Percentiles rank a stretch among this genome's conserved stretches.
phyloP scores from a whole-genome alignment of 2,888 invertebrate species.

The Lycocerus yunnanus region DNA sequence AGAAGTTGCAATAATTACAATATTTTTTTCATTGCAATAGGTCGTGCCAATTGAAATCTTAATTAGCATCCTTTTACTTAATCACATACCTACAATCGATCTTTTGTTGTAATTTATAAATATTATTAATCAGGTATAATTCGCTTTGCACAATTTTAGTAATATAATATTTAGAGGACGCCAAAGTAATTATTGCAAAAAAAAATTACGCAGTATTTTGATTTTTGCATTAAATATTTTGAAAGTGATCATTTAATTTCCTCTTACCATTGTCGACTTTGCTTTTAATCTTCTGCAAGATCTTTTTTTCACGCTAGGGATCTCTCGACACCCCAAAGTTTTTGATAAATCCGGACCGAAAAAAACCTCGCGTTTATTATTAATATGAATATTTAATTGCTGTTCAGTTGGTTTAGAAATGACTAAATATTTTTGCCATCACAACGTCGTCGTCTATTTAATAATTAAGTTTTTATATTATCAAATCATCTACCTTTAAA shows the following conservation, averaged over 20 bases:
- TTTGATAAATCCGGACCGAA: too few species aligned
- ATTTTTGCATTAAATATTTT: not conserved
- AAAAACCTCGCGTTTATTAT: too few species aligned
- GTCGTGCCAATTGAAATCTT: not conserved
- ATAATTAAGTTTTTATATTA: too few species aligned
- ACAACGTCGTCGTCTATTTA: too few species aligned
- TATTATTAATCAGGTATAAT: not conserved
- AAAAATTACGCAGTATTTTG: not conserved
- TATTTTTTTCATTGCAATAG: not conserved
- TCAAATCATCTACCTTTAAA: too few species aligned
- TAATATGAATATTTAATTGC: too few species aligned
- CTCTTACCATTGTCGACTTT: not conserved
- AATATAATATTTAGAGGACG: not conserved
- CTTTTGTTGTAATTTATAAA: not conserved
- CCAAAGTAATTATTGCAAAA: not conserved
- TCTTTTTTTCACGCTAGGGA: too few species aligned
- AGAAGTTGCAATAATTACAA: not conserved
- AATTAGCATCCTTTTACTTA: not conserved
- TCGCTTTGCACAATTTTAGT: not conserved
- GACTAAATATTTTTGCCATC: too few species aligned
- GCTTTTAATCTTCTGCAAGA: too few species aligned
- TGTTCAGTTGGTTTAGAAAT: too few species aligned
- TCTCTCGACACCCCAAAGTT: too few species aligned
- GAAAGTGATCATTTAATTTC: not conserved
- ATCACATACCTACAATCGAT: not conserved